A percentile compares a stretch with the other conserved stretches of the same genome.
These are phyloP conservation scores for Chromobotia macracanthus DNA, from an alignment of 2,797 vertebrate species.

Conservation along the genomic window DNA sequence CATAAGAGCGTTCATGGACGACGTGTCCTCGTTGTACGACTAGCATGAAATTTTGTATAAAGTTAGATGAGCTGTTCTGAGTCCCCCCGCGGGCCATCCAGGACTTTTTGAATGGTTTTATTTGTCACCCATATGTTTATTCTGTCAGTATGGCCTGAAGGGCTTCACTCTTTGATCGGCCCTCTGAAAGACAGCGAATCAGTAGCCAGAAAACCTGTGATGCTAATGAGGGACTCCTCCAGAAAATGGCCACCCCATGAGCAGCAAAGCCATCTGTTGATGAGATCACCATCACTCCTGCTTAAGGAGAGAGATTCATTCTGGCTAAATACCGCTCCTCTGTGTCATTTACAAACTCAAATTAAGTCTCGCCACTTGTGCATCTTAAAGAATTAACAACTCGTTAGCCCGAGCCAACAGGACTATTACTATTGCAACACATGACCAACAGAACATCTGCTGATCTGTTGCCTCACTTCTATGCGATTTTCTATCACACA, in stretches of 20 bases:
- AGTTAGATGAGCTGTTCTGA: conserved; percentile 2
- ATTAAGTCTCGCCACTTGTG: conserved; percentile 15
- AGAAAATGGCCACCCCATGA: conserved; percentile 40
- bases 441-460: neutral
- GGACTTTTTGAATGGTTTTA: conserved; percentile 30
- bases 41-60: conserved; percentile 32
- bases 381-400: conserved; percentile 6
- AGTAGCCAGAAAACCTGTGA: neutral
- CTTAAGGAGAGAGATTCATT: conserved; percentile 33
- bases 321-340: conserved; percentile 32
- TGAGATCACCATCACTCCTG: conserved; percentile 30
- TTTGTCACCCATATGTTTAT: conserved; percentile 40
- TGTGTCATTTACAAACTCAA: conserved; percentile 35
- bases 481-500: neutral
- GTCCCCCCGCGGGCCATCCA: conserved; percentile 7
- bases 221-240: conserved; percentile 40
- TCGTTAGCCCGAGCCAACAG: neutral
- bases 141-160: conserved; percentile 35
- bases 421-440: neutral
- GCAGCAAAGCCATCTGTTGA: conserved; percentile 47
- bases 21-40: conserved; percentile 22
- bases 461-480: neutral
- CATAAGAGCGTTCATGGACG: conserved; percentile 12
- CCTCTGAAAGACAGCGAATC: conserved; percentile 24
- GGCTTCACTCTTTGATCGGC: conserved; percentile 21